These are phyloP conservation scores for Luperina nickerlii DNA, from an alignment of 2,888 invertebrate genomes.

Conservation along the genomic window DNA sequence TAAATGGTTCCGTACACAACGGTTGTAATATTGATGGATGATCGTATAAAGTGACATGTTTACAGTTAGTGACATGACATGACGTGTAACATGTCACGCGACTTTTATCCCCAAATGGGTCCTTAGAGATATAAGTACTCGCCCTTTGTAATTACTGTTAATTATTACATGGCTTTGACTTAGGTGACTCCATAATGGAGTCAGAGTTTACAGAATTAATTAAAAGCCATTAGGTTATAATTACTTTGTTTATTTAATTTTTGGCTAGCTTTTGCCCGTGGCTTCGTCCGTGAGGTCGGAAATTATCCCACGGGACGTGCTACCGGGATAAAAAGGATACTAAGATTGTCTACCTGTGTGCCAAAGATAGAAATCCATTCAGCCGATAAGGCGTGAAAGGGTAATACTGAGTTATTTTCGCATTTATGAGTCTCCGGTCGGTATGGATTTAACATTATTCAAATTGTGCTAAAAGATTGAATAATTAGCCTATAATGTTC, in stretches of 20 bases:
- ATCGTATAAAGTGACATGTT: slow-evolving; percentile 29
- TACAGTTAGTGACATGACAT: slow-evolving; percentile 6
- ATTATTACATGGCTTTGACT: neutral
- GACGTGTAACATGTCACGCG: slow-evolving; percentile 26
- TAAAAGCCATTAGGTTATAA: neutral
- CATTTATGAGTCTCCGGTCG: too few relatives aligned
- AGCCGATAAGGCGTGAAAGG: neutral
- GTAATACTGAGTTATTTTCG: neutral
- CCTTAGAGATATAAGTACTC: neutral
- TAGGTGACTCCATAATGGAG: too few relatives aligned
- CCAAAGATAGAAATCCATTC: neutral
- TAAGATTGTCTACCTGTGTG: neutral
- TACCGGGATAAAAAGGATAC: neutral
- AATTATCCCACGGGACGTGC: too few relatives aligned
- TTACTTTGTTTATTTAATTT: neutral
- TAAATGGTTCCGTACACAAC: slow-evolving; percentile 2
- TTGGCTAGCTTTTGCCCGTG: neutral
- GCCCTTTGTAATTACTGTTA: slow-evolving; percentile 15
- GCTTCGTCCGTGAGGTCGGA: neutral
- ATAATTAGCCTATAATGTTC: too few relatives aligned
- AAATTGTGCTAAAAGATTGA: too few relatives aligned
- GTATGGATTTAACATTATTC: too few relatives aligned
- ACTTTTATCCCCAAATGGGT: slow-evolving; percentile 39
- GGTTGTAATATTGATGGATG: slow-evolving; percentile 29
- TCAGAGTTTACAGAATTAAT: neutral